Conservation (phyloP, 2,888 invertebrate genomes). For the Frankliniella fusca region DNA sequence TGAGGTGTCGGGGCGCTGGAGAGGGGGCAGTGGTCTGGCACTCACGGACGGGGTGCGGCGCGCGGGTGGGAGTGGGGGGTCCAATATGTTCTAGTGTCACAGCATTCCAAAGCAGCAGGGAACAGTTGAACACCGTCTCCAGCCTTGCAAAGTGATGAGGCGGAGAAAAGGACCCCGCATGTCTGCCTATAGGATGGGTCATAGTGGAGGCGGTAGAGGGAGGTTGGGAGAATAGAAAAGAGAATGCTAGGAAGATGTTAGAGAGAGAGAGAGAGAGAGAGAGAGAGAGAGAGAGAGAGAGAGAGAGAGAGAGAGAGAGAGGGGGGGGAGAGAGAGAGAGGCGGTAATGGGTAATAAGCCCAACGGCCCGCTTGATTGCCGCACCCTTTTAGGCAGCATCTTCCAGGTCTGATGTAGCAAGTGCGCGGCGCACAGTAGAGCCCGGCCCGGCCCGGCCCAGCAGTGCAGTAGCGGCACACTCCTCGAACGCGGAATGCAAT, state of each 20-base stretch:
- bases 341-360: conserved; percentile 22
- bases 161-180: too few relatives aligned
- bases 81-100: background rate
- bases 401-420: conserved; percentile 2
- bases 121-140: too few relatives aligned
- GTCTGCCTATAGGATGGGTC: too few relatives aligned
- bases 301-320: too few relatives aligned
- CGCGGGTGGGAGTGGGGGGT: background rate
- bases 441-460: background rate
- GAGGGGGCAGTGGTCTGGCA: background rate
- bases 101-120: too few relatives aligned
- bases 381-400: conserved; percentile 22
- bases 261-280: too few relatives aligned
- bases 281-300: too few relatives aligned
- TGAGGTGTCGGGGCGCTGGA: background rate
- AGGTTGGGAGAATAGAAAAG: too few relatives aligned
- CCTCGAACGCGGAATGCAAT: background rate
- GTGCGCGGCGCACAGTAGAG: background rate
- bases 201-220: too few relatives aligned
- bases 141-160: too few relatives aligned
- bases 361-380: conserved; percentile 15
- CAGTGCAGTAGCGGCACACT: background rate
- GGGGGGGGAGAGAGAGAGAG: background rate
- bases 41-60: background rate
- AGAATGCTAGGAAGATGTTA: too few relatives aligned